Evolutionary conservation across 2,888 invertebrate genomes (phyloP), one percentile per base, ranked within the genome.

Genomic region (Tethea ocularis): DNA sequence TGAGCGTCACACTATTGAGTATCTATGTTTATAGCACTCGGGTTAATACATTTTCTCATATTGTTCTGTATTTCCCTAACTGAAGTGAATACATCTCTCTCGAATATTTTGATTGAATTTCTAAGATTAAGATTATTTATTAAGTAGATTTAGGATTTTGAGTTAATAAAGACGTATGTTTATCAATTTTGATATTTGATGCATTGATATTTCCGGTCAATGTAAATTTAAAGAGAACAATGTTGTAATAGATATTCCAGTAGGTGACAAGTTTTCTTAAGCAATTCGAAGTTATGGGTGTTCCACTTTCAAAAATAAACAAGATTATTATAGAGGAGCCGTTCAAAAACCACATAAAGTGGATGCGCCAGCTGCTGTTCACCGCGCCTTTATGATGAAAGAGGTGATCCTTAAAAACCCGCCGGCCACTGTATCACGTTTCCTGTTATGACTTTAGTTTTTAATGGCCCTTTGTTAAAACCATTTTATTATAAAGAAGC

Each of bases 401-500:
- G 89, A 85, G 83, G 82, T 84, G 77, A 80, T 87, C 80, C 83
- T 84, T 77, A 77, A 75, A 78, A 75, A 79, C 80, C 77, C 80
- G 77, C 80, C 81, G 74, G 81, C 85, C 87, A 84, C 86, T 82
- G 83, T 91, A 92, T 93, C 91, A 88, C 78, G 78, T 93, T 92
- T 90, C 92, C 91, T 91, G 91, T 93, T 93, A 92, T 93, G 88
- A 90, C 89, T 91, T 87, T 77, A 90, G 83, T 88, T 90, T 91
- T 92, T 90, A 88, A 91, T 88, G 80, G 77, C 73, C 78, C 85
- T 91, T 91, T 91, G 87, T 91, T 86, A 75, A 82, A 75, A 80
- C 74, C 77, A 77, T 85, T 87, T 88, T 86, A 86, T 86, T 82
- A 85, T 86, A 78, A 87, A 86, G 83, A 82, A 85, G 83, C 79